A percentile compares a stretch with the other conserved stretches of the same genome.
Conservation (phyloP, 1,140 invertebrate genomes). For the Chrysoperla carnea region DNA sequence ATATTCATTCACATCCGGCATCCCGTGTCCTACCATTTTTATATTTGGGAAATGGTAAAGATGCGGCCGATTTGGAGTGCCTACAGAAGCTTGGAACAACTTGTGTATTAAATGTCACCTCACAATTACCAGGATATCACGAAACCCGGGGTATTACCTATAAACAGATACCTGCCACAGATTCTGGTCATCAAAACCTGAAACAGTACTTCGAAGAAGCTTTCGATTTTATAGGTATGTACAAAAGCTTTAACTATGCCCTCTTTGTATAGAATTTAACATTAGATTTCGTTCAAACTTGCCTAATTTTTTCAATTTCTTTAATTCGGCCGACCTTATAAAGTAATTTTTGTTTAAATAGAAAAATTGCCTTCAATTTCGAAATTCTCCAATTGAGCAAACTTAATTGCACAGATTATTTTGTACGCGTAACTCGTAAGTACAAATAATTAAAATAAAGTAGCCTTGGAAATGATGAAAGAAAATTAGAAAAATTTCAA, state of each 20-base stretch:
- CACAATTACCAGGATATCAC: constrained; percentile 53
- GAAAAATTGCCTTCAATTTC: too few species aligned
- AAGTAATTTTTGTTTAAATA: too few species aligned
- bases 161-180: constrained; percentile 66
- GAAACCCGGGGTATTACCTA: constrained; percentile 54
- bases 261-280: background rate
- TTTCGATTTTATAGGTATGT: constrained; percentile 79
- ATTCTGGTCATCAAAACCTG: constrained; percentile 76
- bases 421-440: too few species aligned
- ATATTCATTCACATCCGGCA: constrained; percentile 60
- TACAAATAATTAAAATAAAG: too few species aligned
- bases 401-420: too few species aligned
- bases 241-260: background rate
- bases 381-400: too few species aligned
- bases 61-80: constrained; percentile 55
- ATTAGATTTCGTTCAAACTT: background rate
- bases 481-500: too few species aligned
- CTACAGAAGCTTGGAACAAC: constrained; percentile 47
- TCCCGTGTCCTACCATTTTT: constrained; percentile 74
- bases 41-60: constrained; percentile 70
- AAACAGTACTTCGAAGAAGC: constrained; percentile 86
- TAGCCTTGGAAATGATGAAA: too few species aligned
- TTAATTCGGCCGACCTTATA: too few species aligned
- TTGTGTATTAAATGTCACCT: constrained; percentile 70
- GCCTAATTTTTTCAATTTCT: too few species aligned